Base-by-base conservation (phyloP, 35 echinoderm and acorn worm species). In the Heliocidaris tuberculata region DNA sequence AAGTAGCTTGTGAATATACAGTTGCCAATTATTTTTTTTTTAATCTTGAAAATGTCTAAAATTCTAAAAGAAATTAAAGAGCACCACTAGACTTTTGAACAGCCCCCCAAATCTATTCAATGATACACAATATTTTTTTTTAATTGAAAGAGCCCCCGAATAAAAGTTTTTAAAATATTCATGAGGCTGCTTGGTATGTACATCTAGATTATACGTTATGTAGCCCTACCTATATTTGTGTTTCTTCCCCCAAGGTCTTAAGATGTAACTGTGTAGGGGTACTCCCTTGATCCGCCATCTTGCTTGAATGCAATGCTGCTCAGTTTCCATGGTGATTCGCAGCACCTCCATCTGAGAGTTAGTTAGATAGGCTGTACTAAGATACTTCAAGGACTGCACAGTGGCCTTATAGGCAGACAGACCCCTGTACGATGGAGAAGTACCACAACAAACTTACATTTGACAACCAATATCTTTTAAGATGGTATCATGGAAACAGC, bases 201-300 rank as follows among this genome's bases (percentile, higher is more conserved):
- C 35, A 42, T 42, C 35, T 42, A 42, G 35, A 42, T 42, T 42
- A 42, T 42, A 42, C 35, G 3, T 42, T 42, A 42, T 42, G 65
- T n/a, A 56, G 15, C 7, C 96, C 78, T 47, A 99, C 98, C 95
- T 97, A 92, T 96, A 95, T 48, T 95, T 96, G 52, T 94, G 94
- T 93, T 94, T 97, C 59, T 95, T 96, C 11, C 96, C 86, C 78
- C 95, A 95, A 30, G 96, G 95, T 85, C 93, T 91, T 17, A 97
- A 60, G 94, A 97, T 70, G 17, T 94, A 97, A 88, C 95, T 95
- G 59, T 97, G 95, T 19, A 97, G 60, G 35, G 98, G 98, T 9
- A 99, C 96, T 7, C 98, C 98, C 86, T 94, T 96, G 1, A 99
- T 86, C 31, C 96, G 94, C 98, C 98, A 99, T 31, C 98, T 94